Conservation (phyloP, 2,113 vertebrate genomes). For the Mormyrus lacerda region DNA sequence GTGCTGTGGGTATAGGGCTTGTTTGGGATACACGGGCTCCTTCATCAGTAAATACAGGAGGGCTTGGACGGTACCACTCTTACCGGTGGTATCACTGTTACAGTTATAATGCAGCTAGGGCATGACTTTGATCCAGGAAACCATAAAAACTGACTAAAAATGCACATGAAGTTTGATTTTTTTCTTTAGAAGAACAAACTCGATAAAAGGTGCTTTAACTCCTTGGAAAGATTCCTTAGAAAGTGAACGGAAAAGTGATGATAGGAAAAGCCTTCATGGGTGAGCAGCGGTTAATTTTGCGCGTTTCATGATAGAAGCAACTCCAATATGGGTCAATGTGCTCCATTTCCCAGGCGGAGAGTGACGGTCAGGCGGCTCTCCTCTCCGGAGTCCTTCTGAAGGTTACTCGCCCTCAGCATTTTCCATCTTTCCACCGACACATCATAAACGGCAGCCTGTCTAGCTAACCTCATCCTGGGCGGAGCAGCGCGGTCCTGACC, state of each 20-base stretch:
- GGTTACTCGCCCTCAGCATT: slow-evolving; percentile 14
- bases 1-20: not conserved
- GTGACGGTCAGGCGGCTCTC: not conserved
- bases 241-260: not conserved
- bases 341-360: not conserved
- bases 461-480: not conserved
- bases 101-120: not conserved
- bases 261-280: slow-evolving; percentile 6
- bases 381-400: slow-evolving; percentile 1
- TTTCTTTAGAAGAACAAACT: not conserved
- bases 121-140: not conserved
- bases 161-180: not conserved
- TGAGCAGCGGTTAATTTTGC: not conserved
- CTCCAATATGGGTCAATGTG: slow-evolving; percentile 19
- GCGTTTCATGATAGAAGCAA: not conserved
- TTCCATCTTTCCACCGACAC: not conserved
- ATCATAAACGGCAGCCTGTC: not conserved
- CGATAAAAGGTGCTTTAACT: not conserved
- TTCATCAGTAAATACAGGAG: slow-evolving; percentile 1
- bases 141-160: not conserved
- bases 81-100: too few relatives aligned
- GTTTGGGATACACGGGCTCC: not conserved
- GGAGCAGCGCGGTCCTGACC: not conserved
- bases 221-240: not conserved
- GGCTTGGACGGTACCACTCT: not conserved